Evolutionary conservation across 1,140 invertebrate genomes (phyloP).

Genomic region (Neodiprion lecontei): DNA sequence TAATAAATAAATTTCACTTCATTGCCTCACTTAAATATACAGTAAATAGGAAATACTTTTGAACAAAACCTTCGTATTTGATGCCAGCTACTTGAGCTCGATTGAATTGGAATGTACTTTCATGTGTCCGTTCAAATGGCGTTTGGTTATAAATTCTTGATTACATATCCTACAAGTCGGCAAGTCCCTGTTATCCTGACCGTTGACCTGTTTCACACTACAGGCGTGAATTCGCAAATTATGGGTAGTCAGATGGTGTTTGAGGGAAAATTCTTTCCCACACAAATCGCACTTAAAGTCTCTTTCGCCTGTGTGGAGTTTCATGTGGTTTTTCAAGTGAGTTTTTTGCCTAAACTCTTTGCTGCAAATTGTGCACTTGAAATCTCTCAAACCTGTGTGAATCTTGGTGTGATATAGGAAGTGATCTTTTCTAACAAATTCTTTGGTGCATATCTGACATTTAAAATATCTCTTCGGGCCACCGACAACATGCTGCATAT

Average conservation of each 20-base stretch:
- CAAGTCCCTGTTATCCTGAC: no score
- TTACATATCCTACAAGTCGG: background rate
- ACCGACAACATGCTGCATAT: background rate
- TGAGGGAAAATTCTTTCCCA: conserved; percentile 40
- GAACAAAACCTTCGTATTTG: no score
- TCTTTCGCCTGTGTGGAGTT: conserved; percentile 54
- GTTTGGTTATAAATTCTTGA: background rate
- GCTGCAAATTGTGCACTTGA: conserved; percentile 53
- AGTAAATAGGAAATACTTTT: no score
- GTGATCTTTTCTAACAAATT: background rate
- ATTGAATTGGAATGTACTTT: background rate
- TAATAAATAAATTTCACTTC: no score
- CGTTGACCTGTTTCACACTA: background rate
- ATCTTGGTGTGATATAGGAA: conserved; percentile 15
- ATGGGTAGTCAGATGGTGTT: background rate
- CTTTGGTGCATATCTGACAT: background rate
- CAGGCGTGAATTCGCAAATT: background rate
- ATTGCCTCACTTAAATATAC: no score
- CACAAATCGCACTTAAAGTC: conserved; percentile 55
- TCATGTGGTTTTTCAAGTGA: conserved; percentile 53
- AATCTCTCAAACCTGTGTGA: conserved; percentile 48
- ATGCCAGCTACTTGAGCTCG: background rate
- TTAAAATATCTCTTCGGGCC: background rate
- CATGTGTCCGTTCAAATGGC: background rate
- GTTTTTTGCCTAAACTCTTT: conserved; percentile 51